Conservation (phyloP, 2,888 invertebrate species). For the Pollenia griseotomentosa region DNA sequence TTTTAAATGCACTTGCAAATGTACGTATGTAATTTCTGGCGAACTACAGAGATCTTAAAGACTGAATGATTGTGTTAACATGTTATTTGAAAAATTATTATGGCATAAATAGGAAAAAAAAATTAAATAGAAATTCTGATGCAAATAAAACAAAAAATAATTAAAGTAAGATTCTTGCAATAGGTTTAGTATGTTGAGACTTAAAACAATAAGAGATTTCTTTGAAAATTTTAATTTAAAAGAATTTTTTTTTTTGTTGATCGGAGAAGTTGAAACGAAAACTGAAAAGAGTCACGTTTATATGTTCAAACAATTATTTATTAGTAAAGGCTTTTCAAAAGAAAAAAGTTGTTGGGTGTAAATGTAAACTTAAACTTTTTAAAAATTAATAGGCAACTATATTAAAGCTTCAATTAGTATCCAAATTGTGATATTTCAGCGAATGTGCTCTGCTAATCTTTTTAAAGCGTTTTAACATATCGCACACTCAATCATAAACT, state of each 20-base stretch:
- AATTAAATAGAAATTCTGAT: not conserved
- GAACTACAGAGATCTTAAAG: not conserved
- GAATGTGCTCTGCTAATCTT: not conserved
- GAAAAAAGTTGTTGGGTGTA: too few species aligned
- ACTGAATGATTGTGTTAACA: constrained; percentile 24
- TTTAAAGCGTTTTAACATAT: not conserved
- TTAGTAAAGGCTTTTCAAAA: too few species aligned
- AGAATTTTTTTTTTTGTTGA: not conserved
- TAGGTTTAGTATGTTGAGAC: constrained; percentile 19
- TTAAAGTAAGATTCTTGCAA: not conserved
- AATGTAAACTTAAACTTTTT: too few species aligned
- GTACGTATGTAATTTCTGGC: not conserved
- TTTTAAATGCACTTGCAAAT: constrained; percentile 23
- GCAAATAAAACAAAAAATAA: constrained; percentile 5
- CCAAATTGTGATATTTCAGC: too few species aligned
- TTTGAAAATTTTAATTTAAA: constrained; percentile 44
- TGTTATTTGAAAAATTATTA: constrained; percentile 26
- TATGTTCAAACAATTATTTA: too few species aligned
- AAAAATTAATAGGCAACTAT: too few species aligned
- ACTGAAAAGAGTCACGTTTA: constrained; percentile 58
- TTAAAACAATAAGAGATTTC: not conserved
- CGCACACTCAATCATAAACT: too few species aligned
- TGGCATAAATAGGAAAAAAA: constrained; percentile 14
- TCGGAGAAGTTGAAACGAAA: constrained; percentile 52
- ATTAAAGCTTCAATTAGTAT: too few species aligned